Evolutionary conservation across 2,888 invertebrate genomes (phyloP).

Genomic region (Microplitis manilae): DNA sequence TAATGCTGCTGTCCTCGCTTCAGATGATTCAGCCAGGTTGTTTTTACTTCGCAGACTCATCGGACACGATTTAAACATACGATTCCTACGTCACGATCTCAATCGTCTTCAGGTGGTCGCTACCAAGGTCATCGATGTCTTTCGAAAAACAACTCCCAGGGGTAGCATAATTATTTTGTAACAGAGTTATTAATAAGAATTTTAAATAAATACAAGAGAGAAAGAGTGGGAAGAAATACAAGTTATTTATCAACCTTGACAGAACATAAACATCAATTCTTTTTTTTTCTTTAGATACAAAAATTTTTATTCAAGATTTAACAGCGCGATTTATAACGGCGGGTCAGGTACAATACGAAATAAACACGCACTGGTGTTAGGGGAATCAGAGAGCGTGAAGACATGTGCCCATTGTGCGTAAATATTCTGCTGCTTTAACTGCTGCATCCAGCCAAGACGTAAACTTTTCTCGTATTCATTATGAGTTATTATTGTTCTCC

Average conservation of each 20-base stretch:
- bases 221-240: neutral
- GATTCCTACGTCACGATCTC: constrained; percentile 21
- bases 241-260: neutral
- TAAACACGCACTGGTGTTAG: constrained; percentile 6
- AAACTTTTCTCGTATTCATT: neutral
- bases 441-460: neutral
- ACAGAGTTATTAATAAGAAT: neutral
- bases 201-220: neutral
- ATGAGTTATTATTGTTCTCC: constrained; percentile 2
- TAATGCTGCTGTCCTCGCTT: neutral
- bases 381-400: constrained; percentile 17
- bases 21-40: constrained; percentile 29
- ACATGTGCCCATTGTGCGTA: constrained; percentile 10
- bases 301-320: constrained; percentile 14
- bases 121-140: constrained; percentile 25
- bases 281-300: neutral
- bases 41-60: constrained; percentile 30
- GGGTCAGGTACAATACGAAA: constrained; percentile 31
- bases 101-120: constrained; percentile 25
- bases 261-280: neutral
- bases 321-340: constrained; percentile 35
- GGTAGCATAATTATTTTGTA: neutral
- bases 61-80: neutral
- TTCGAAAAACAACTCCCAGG: neutral
- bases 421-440: constrained; percentile 16